Evolutionary conservation across 1,140 invertebrate species (phyloP).

Genomic region (Berghia stephanieae): DNA sequence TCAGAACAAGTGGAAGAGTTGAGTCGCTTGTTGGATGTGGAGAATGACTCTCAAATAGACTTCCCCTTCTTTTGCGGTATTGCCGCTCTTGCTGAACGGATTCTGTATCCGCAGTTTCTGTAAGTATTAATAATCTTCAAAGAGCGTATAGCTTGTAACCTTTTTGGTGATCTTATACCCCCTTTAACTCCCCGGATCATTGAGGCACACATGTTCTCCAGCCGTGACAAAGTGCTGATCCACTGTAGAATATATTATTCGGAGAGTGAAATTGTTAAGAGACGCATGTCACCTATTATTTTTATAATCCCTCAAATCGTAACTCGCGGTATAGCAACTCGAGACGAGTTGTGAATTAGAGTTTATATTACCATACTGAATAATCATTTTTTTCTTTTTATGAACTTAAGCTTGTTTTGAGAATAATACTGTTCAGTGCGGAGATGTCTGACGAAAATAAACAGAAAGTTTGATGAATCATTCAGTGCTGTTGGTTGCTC

Average conservation of each 20-base stretch:
- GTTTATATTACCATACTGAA: too few species aligned
- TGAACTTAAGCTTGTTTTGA: too few species aligned
- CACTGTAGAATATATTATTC: not conserved
- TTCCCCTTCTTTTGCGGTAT: constrained; percentile 55
- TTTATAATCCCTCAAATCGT: too few species aligned
- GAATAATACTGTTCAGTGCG: too few species aligned
- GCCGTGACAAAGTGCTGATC: not conserved
- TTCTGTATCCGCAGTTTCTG: constrained; percentile 57
- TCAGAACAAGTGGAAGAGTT: constrained; percentile 44
- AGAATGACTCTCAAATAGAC: constrained; percentile 47
- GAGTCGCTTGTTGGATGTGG: constrained; percentile 41
- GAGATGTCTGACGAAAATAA: too few species aligned
- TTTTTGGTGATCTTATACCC: not conserved
- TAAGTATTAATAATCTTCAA: constrained; percentile 35
- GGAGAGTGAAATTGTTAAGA: not conserved
- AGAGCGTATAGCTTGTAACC: not conserved
- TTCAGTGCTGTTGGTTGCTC: too few species aligned
- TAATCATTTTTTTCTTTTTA: too few species aligned
- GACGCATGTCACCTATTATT: too few species aligned
- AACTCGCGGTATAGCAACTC: too few species aligned
- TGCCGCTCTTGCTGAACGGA: constrained; percentile 54
- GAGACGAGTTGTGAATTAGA: too few species aligned
- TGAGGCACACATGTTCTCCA: not conserved
- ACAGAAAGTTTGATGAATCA: too few species aligned
- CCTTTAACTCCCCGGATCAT: not conserved